A percentile compares a stretch with the other conserved stretches of the same genome.
Evolutionary conservation across 2,797 vertebrate species (phyloP).

Genomic region (Sarcophilus harrisii): DNA sequence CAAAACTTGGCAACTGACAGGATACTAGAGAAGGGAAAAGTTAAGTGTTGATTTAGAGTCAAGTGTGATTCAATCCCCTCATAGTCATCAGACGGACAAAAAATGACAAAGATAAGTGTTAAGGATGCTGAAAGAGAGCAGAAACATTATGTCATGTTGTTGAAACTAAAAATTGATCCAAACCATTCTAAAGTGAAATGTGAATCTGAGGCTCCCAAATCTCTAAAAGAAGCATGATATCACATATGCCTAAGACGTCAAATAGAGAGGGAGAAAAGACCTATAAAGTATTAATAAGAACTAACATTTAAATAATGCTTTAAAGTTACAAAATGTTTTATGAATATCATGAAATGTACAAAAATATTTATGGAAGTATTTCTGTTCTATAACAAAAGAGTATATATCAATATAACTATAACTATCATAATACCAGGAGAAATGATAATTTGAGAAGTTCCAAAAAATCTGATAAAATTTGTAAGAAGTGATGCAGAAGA

Average conservation of each 20-base stretch:
- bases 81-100: background rate
- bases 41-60: background rate
- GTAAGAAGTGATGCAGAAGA: background rate
- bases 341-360: background rate
- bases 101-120: background rate
- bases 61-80: background rate
- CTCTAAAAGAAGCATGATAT: background rate
- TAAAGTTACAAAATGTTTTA: no score
- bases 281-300: background rate
- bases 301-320: no score
- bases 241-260: background rate
- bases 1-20: background rate
- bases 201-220: background rate
- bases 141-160: background rate
- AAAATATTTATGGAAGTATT: background rate
- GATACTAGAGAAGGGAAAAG: background rate
- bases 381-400: background rate
- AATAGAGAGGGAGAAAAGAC: background rate
- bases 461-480: background rate
- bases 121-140: background rate
- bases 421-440: background rate
- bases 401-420: background rate
- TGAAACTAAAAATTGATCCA: background rate
- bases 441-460: background rate
- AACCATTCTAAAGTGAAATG: background rate